Evolutionary conservation across 2,113 vertebrate species (phyloP).

Genomic region (Pavo muticus): DNA sequence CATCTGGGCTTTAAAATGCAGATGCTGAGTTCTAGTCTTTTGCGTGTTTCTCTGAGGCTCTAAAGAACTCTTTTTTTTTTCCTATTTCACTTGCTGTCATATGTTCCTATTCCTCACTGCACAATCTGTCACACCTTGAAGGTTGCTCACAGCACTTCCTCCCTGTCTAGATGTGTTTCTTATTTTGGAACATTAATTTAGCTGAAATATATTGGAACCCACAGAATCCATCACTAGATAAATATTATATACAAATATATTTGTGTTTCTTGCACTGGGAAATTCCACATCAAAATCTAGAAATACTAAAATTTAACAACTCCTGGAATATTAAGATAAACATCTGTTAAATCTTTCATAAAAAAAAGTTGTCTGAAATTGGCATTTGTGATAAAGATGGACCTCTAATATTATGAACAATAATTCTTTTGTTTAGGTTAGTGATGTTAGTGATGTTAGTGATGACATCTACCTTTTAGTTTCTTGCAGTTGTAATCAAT

Average conservation of each 20-base stretch:
- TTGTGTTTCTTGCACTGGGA: neutral
- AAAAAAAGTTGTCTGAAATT: neutral
- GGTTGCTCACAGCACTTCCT: neutral
- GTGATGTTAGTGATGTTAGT: neutral
- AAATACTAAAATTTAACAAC: neutral
- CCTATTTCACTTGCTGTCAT: neutral
- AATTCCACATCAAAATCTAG: neutral
- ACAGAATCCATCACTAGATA: neutral
- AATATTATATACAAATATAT: neutral
- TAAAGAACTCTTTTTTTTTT: neutral
- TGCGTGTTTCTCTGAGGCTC: neutral
- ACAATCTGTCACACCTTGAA: conserved; percentile 12
- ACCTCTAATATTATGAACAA: neutral
- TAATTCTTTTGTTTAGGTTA: neutral
- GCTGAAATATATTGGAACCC: neutral
- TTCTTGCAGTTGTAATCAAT: neutral
- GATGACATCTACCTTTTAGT: neutral
- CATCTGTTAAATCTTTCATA: neutral
- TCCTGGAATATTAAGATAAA: neutral
- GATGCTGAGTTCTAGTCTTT: neutral
- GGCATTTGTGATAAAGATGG: neutral
- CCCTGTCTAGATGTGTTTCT: conserved; percentile 4
- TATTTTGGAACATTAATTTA: conserved; percentile 57
- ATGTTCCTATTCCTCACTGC: neutral
- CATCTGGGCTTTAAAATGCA: conserved; percentile 5